Percentiles rank a stretch among this genome's conserved stretches.
phyloP scores from a whole-genome alignment of 2,888 invertebrate genomes.

The Ormyrus thymus region DNA sequence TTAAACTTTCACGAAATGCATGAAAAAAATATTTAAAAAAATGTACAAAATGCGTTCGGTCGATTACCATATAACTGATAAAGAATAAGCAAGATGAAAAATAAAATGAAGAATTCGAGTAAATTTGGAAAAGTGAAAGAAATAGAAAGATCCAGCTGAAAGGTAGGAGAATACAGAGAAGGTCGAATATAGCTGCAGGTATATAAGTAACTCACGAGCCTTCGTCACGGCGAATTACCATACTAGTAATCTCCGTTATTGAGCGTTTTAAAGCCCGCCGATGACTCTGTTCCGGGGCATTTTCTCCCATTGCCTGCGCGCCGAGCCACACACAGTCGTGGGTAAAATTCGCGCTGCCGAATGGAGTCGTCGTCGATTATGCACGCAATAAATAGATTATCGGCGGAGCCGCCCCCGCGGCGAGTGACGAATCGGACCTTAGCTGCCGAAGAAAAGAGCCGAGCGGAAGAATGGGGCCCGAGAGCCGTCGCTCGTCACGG shows the following conservation, averaged over 20 bases:
- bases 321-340: too few species aligned
- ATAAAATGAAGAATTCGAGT: too few species aligned
- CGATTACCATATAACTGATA: too few species aligned
- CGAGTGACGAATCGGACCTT: slow-evolving; percentile 64
- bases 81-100: too few species aligned
- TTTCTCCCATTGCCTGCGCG: neutral
- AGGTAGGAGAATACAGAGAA: too few species aligned
- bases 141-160: too few species aligned
- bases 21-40: too few species aligned
- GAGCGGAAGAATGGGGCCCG: slow-evolving; percentile 50
- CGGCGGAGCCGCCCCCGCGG: slow-evolving; percentile 64
- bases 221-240: neutral
- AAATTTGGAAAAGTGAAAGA: too few species aligned
- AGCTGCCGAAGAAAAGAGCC: slow-evolving; percentile 7
- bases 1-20: too few species aligned
- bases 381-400: slow-evolving; percentile 72
- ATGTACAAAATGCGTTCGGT: too few species aligned
- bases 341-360: neutral
- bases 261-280: neutral
- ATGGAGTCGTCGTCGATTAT: slow-evolving; percentile 61
- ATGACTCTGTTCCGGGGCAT: neutral
- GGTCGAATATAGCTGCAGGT: too few species aligned
- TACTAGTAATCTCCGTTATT: neutral
- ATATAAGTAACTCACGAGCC: neutral
- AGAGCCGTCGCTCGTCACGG: slow-evolving; percentile 63